phyloP scores from a whole-genome alignment of 2,113 vertebrate species.

The Lasiurus borealis region DNA sequence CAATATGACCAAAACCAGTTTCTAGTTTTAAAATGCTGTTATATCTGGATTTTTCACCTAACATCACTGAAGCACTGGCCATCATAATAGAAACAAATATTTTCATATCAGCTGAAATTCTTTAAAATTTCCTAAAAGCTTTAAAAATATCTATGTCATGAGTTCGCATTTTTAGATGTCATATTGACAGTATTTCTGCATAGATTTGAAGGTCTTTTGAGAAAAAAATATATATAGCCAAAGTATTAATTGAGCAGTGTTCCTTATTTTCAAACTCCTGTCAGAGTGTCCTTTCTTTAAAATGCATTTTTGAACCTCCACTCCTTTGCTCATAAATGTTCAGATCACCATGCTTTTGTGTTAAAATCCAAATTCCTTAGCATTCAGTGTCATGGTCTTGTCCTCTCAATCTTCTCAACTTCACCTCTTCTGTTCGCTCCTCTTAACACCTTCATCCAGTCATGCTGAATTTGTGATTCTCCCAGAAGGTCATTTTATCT shows the following conservation, averaged over 20 bases:
- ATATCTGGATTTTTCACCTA: slow-evolving; percentile 29
- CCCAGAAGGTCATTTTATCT: background rate
- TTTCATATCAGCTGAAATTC: slow-evolving; percentile 22
- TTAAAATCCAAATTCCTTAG: background rate
- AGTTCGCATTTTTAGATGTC: background rate
- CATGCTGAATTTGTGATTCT: background rate
- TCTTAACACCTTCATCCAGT: background rate
- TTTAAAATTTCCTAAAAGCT: background rate
- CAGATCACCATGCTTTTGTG: background rate
- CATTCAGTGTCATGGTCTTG: background rate
- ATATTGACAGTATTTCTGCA: background rate
- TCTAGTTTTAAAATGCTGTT: background rate
- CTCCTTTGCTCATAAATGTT: background rate
- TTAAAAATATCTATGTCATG: background rate
- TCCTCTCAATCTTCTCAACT: background rate
- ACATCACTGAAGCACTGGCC: background rate
- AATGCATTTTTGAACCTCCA: background rate
- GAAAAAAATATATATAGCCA: background rate
- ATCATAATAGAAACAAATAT: background rate
- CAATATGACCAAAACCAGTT: background rate
- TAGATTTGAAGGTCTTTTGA: background rate
- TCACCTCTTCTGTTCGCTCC: background rate
- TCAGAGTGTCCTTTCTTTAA: background rate
- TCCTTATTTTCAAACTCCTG: background rate
- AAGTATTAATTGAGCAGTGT: background rate